Evolutionary conservation across 2,888 invertebrate genomes (phyloP).

Genomic region (Leucoma salicis): DNA sequence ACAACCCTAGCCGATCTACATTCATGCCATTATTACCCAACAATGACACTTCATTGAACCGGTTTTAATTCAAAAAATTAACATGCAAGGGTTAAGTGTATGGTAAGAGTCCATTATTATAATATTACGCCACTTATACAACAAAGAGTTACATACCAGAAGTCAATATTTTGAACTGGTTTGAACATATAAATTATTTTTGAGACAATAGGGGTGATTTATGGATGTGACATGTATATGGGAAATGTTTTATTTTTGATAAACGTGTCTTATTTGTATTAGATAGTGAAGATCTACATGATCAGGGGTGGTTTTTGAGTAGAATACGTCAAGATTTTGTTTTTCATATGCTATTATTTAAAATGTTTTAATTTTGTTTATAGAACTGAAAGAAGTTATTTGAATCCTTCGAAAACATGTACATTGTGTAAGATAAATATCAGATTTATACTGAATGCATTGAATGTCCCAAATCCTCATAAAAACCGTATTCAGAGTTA

Average conservation of each 20-base stretch:
- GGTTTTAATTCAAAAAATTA: conserved; percentile 26
- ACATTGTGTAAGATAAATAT: no score
- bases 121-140: conserved; percentile 53
- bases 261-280: conserved; percentile 7
- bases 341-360: no score
- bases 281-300: neutral
- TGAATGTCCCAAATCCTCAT: no score
- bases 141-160: conserved; percentile 55
- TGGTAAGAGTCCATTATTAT: conserved; percentile 48
- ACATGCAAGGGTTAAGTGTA: conserved; percentile 34
- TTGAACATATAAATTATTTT: conserved; percentile 39
- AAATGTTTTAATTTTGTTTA: no score
- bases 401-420: no score
- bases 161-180: conserved; percentile 51
- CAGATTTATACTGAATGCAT: no score
- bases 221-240: conserved; percentile 39
- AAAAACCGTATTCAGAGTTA: no score
- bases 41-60: conserved; percentile 26
- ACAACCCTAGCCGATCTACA: conserved; percentile 29
- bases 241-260: conserved; percentile 21
- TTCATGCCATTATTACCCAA: conserved; percentile 34
- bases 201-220: conserved; percentile 49
- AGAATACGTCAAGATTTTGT: no score
- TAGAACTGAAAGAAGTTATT: no score
- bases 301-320: neutral